A percentile compares a stretch with the other conserved stretches of the same genome.
phyloP scores from a whole-genome alignment of 2,797 vertebrate species.

The Amblyopsis hoosieri region DNA sequence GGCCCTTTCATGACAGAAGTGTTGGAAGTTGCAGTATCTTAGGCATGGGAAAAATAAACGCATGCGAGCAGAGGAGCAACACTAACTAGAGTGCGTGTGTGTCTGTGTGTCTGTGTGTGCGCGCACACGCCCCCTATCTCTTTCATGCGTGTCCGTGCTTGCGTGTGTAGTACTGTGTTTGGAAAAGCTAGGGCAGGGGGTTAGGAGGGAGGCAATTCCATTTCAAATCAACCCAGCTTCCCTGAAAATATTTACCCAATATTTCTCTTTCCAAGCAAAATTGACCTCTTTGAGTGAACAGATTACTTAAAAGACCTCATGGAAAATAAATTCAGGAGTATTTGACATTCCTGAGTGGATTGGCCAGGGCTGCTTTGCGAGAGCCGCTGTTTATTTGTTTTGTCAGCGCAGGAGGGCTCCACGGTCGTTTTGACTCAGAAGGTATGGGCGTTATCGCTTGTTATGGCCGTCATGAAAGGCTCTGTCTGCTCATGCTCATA shows the following conservation, averaged over 20 bases:
- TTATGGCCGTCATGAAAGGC: constrained; percentile 63
- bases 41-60: constrained; percentile 74
- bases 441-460: constrained; percentile 70
- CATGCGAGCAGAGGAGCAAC: constrained; percentile 47
- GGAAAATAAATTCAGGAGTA: constrained; percentile 77
- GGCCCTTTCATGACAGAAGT: constrained; percentile 56
- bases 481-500: constrained; percentile 59
- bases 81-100: constrained; percentile 26
- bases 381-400: constrained; percentile 77
- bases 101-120: not conserved
- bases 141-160: constrained; percentile 33
- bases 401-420: constrained; percentile 31
- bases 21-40: constrained; percentile 59
- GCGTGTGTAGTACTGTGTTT: constrained; percentile 28
- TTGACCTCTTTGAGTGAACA: constrained; percentile 70
- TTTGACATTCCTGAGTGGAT: constrained; percentile 71
- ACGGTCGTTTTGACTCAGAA: constrained; percentile 70
- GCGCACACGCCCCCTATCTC: not conserved
- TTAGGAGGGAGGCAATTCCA: constrained; percentile 53
- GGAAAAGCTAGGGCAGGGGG: constrained; percentile 35
- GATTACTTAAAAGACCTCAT: constrained; percentile 72
- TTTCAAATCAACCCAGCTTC: constrained; percentile 74
- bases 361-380: constrained; percentile 50
- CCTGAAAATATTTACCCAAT: constrained; percentile 79
- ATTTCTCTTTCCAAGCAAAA: constrained; percentile 73